Conservation (phyloP, 2,113 vertebrate genomes). For the Amazona guildingii region DNA sequence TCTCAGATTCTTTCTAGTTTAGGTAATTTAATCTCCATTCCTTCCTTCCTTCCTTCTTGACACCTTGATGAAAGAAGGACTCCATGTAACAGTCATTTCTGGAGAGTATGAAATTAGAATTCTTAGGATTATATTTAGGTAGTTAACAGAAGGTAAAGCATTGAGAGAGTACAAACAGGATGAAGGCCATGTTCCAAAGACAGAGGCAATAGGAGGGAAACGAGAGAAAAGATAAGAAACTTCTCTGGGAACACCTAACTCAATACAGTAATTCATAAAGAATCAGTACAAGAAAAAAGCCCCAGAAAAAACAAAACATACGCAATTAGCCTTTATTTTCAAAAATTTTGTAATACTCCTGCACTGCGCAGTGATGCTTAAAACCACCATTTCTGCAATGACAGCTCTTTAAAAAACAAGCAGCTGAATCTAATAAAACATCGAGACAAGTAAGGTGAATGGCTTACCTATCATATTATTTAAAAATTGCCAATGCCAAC, state of each 20-base stretch:
- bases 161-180: not conserved
- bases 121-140: not conserved
- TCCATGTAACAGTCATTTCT: not conserved
- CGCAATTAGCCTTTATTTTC: not conserved
- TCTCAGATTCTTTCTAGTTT: not conserved
- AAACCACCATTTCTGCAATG: not conserved
- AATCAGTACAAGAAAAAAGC: not conserved
- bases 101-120: not conserved
- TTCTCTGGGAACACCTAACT: not conserved
- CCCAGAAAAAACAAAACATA: not conserved
- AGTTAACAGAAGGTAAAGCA: not conserved
- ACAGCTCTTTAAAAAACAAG: not conserved
- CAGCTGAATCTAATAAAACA: not conserved
- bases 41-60: not conserved
- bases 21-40: not conserved
- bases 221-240: not conserved
- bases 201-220: not conserved
- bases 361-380: not conserved
- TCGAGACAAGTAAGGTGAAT: not conserved
- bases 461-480: accelerated
- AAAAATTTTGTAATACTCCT: not conserved
- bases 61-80: not conserved
- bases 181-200: not conserved
- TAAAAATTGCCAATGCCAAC: not conserved
- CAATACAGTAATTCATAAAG: not conserved